phyloP scores from a whole-genome alignment of 2,113 vertebrate genomes.

The Nycticryphes semicollaris region DNA sequence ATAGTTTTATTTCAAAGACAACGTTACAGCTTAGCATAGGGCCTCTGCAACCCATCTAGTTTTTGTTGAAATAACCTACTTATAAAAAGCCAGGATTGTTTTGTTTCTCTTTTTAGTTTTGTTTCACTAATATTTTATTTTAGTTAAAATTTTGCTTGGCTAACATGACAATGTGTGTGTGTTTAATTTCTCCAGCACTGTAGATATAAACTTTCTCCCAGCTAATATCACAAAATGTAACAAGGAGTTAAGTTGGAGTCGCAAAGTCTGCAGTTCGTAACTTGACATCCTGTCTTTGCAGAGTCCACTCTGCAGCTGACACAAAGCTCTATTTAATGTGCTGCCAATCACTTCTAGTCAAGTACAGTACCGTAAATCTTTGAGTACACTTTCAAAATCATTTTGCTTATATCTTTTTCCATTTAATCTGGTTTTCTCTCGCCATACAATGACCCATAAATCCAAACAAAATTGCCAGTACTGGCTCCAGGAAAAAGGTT shows the following conservation, averaged over 20 bases:
- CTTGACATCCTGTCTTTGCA: constrained; percentile 72
- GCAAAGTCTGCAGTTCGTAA: constrained; percentile 74
- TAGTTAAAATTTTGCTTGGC: constrained; percentile 62
- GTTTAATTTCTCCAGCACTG: constrained; percentile 45
- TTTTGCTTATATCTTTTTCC: constrained; percentile 52
- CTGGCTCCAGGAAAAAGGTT: not conserved
- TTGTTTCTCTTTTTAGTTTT: constrained; percentile 52
- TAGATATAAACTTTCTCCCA: constrained; percentile 67
- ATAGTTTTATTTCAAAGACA: constrained; percentile 28
- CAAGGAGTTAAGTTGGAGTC: constrained; percentile 75
- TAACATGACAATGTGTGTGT: not conserved
- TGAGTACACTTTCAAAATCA: constrained; percentile 45
- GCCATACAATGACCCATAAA: not conserved
- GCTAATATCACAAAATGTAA: constrained; percentile 73
- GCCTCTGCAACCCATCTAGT: not conserved
- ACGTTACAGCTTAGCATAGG: not conserved
- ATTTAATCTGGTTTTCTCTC: constrained; percentile 40
- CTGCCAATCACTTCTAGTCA: constrained; percentile 69
- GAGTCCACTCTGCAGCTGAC: constrained; percentile 66
- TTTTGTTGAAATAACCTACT: constrained; percentile 52
- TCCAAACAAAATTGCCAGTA: constrained; percentile 20
- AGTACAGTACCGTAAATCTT: constrained; percentile 66
- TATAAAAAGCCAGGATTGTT: constrained; percentile 20
- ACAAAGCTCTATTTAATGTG: constrained; percentile 76
- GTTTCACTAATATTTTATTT: constrained; percentile 60